A percentile compares a stretch with the other conserved stretches of the same genome.
Conservation (phyloP, 2,797 vertebrate species). For the Heliangelus exortis region DNA sequence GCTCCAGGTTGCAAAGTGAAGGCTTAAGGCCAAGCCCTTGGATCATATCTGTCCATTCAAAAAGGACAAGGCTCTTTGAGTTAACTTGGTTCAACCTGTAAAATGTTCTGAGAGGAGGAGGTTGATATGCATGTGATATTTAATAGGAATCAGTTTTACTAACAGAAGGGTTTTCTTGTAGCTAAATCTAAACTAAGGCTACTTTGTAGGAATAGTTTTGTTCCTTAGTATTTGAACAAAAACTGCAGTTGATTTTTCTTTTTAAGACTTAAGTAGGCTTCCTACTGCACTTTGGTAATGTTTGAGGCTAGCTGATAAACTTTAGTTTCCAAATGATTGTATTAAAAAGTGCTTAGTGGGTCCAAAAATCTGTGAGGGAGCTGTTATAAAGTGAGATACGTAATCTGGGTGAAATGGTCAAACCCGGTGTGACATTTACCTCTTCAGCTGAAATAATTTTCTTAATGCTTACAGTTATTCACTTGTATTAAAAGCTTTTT, state of each 20-base stretch:
- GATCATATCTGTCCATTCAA: neutral
- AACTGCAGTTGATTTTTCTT: neutral
- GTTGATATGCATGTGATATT: neutral
- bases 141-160: neutral
- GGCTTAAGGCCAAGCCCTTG: neutral
- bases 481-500: slow-evolving; percentile 2
- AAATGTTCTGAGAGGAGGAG: neutral
- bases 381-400: neutral
- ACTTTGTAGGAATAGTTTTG: neutral
- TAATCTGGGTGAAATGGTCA: neutral
- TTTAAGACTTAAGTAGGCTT: neutral
- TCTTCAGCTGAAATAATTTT: slow-evolving; percentile 1
- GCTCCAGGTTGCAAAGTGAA: neutral
- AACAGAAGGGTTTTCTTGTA: neutral
- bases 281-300: neutral
- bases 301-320: slow-evolving; percentile 11
- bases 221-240: slow-evolving; percentile 38
- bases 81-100: neutral
- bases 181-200: slow-evolving; percentile 6
- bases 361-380: neutral
- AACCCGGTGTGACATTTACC: neutral
- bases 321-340: neutral
- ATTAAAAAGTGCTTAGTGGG: neutral
- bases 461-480: neutral
- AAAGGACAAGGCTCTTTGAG: neutral